Base-by-base conservation (phyloP, 2,113 vertebrate species). In the Candoia aspera region DNA sequence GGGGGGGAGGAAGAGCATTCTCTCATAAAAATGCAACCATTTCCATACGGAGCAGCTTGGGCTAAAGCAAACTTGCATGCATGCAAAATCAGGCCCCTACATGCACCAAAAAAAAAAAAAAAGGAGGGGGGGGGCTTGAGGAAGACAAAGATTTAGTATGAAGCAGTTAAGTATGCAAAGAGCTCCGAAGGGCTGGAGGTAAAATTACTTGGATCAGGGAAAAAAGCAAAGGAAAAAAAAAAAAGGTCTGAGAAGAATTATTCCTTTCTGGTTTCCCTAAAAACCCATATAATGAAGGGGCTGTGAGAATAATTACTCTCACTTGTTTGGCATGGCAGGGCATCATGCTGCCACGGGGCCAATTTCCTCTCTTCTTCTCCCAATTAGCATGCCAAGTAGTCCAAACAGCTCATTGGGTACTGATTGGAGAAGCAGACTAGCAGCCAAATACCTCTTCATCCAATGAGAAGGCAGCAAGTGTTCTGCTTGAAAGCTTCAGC, bases 381-480 rank as follows among this genome's bases (percentile, higher is more conserved):
- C 97, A 97, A 98, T 98, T 98, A 98, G 97, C 97, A 97, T 97
- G 96, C 96, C 95, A 97, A 97, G 95, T 96, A 95, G 97, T 97
- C 97, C 95, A 97, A 97, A 95, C 95, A 96, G 95, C 95, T 96
- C 96, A n/a, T 55, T 0, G 94, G 97, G 97, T 97, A 96, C 96
- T 95, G 97, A 97, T 97, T 96, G 96, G 97, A 29, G 95, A 94
- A 19, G 96, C 96, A 92, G 94, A 95, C 91, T 94, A 89, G 96
- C 96, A 95, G 95, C 92, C 96, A 97, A 96, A 96, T 95, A 87
- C 96, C 95, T 94, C 95, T 95, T 87, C 93, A 86, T 68, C 96
- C 97, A 95, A 97, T 94, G 94, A 92, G 94, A 93, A 94, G 96
- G 95, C 92, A 95, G 95, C 94, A 29, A 84, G 91, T 0, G 1